Evolutionary conservation across 2,113 vertebrate species (phyloP).

Genomic region (Oreochromis niloticus): DNA sequence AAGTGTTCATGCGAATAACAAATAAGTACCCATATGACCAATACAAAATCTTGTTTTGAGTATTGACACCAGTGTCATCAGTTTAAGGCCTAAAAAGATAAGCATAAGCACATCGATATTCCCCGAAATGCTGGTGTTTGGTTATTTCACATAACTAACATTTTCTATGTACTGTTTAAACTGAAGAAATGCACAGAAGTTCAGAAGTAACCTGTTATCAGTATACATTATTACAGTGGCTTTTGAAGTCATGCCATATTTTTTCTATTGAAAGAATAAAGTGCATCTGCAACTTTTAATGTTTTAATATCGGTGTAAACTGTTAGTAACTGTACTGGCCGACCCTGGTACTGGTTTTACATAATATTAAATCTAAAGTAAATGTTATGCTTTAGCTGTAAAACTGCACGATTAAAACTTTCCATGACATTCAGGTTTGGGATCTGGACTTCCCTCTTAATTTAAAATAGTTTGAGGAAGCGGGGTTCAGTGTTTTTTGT

Average conservation of each 20-base stretch:
- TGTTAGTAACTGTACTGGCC: not conserved
- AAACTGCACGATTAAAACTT: not conserved
- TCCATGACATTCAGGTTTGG: not conserved
- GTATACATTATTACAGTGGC: not conserved
- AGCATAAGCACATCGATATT: not conserved
- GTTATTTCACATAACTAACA: not conserved
- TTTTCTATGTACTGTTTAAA: not conserved
- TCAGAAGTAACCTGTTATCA: not conserved
- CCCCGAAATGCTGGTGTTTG: not conserved
- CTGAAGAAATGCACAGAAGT: not conserved
- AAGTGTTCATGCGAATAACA: not conserved
- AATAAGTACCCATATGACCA: not conserved
- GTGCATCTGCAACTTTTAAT: not conserved
- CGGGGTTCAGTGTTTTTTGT: not conserved
- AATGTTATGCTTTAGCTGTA: accelerated
- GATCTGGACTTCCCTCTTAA: not conserved
- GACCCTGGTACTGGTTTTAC: not conserved
- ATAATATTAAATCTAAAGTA: not conserved
- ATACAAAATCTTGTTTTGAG: not conserved
- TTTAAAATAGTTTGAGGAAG: not conserved
- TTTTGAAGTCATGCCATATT: accelerated
- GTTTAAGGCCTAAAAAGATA: not conserved
- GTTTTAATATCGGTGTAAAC: not conserved
- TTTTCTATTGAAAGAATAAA: not conserved
- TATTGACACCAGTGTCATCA: not conserved